Base-by-base conservation (phyloP, 2,797 vertebrate genomes). In the Phoxinus dragarum region DNA sequence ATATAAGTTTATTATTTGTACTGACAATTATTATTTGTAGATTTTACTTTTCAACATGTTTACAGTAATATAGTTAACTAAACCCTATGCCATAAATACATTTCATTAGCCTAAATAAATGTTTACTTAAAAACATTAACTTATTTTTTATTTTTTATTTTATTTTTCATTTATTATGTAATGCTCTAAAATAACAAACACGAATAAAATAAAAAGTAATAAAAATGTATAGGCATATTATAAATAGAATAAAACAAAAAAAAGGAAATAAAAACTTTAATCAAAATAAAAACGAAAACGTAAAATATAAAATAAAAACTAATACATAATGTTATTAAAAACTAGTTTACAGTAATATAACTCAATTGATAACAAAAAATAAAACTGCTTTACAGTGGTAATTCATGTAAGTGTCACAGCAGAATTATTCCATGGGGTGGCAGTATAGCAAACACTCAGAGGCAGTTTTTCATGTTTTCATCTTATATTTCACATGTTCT, bases 371-470 rank as follows among this genome's bases (percentile, higher is more conserved):
- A 17, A 14, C 61, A 34, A 66, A 34, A 66, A 31, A 66, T 31
- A 1, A 64, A 16, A 16, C 27, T 64, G 27, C 21, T 54, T 17
- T 27, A 38, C 11, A 31, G 42, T 21, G 36, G 67, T 19, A 23
- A 75, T 75, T 38, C n/a, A 61, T 34, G 1, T 8, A 7, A 42
- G 21, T 67, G 5, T 69, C 27, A 27, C 21, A n/a, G n/a, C 54
- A n/a, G 66, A 7, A 52, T 49, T 38, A 38, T 66, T 40, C 77
- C 84, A 85, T 54, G 27, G 3, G 84, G 76, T 80, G 84, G 84
- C 84, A 85, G 84, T 66, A 80, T 36, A 49, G 27, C 52, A 54
- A 80, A 72, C 10, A 71, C 66, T 47, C 27, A 36, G 12, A 16
- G 9, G 21, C 42, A 36, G 10, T 67, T 31, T 49, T 84, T 77